Conservation (phyloP, 2,797 vertebrate species). For the Tragelaphus oryx region DNA sequence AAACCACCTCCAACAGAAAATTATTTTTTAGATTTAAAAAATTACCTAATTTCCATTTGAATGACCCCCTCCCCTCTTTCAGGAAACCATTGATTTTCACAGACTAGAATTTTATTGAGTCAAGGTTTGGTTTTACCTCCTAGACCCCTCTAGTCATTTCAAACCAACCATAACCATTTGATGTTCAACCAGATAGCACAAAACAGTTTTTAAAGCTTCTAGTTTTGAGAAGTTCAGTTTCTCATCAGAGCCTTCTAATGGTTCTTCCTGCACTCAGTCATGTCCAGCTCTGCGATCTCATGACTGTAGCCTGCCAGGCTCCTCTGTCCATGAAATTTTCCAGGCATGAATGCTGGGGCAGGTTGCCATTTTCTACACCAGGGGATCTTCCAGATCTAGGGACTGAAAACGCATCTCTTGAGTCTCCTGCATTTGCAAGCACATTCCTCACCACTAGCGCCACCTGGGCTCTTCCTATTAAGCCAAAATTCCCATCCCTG, state of each 20-base stretch:
- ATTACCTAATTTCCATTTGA: slow-evolving; percentile 63
- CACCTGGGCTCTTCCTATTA: background rate
- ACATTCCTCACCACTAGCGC: background rate
- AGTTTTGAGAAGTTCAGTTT: background rate
- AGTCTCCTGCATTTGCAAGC: background rate
- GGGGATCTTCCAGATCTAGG: background rate
- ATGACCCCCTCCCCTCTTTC: slow-evolving; percentile 31
- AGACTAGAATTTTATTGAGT: slow-evolving; percentile 49
- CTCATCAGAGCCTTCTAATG: background rate
- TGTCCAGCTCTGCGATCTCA: background rate
- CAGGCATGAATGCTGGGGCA: background rate
- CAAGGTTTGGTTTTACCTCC: slow-evolving; percentile 36
- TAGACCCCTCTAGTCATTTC: slow-evolving; percentile 17
- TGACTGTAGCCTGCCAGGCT: background rate
- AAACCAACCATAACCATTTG: slow-evolving; percentile 1
- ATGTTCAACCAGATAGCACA: slow-evolving; percentile 35
- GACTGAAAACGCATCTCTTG: background rate
- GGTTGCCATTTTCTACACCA: background rate
- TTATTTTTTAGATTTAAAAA: slow-evolving; percentile 16
- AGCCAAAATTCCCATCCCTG: background rate
- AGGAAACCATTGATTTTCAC: background rate
- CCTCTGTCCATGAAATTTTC: background rate
- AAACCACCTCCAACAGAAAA: slow-evolving; percentile 46
- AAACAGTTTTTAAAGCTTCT: background rate
- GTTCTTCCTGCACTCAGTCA: background rate